Base-by-base conservation (phyloP, 2,888 invertebrate genomes). In the Meganola albula region DNA sequence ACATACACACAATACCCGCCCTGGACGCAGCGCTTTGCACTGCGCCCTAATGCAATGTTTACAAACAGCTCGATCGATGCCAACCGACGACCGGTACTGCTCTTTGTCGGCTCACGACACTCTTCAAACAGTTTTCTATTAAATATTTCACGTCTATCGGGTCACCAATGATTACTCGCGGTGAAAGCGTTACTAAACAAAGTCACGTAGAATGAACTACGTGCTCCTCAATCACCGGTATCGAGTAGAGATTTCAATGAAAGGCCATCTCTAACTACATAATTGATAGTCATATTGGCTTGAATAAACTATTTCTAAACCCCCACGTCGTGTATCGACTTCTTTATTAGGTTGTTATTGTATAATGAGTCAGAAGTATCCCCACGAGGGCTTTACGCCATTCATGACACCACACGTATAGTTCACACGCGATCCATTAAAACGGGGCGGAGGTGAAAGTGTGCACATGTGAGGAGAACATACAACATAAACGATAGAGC, bases 1-100 rank as follows among this genome's bases (percentile, higher is more conserved):
- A 24, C 16, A 12, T 25, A 32, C 27, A 27, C 35, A 41, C 30
- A 34, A 30, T 13, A 27, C 21, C 27, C 27, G 43, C 12, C 18
- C 29, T 33, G 26, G 27, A 20, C 24, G 18, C 13, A 26, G 39
- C 29, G 27, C 40, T 24, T 35, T 31, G 35, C 30, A 40, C 32
- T 36, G 31, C 38, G 41, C 46, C 57, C 44, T 47, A 12, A 31
- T 34, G 56, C 66, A 64, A 66, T 82, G 82, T 82, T 84, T 82
- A 83, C 82, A 77, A 83, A 84, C 82, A 83, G 63, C 54, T 60
- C 73, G 66, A 68, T 72, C 75, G 72, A 74, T 69, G 62, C 57
- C 67, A 68, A 68, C 47, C 58, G 58, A 48, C 72, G 59, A 59
- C 65, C 66, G 64, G 59, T n/a, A n/a, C n/a, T n/a, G n/a, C n/a